Evolutionary conservation across 2,113 vertebrate genomes (phyloP), one percentile per base, ranked within the genome.

Genomic region (Pelecanus crispus): DNA sequence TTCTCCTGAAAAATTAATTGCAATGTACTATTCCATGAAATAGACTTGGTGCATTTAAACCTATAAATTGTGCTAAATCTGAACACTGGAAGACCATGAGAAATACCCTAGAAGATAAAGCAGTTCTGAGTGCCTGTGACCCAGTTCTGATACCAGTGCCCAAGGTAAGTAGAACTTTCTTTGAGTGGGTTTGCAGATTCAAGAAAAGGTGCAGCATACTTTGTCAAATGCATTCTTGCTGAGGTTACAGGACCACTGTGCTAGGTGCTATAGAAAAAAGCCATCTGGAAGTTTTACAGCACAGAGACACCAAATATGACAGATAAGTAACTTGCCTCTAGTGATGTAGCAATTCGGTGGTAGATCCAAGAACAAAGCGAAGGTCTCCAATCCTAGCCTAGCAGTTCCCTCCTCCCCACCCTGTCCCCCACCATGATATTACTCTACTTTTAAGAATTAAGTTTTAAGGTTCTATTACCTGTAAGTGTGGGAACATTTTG

Each of bases 401-500:
- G 83, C 68, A 92, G 52, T n/a, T 95, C 34, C 72, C 38, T 95
- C 75, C 53, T 95, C 31, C 47, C 44, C 25, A 80, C 34, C 21
- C 20, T 1, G 1, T 53, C 42, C 32, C 28, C 32, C 32, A 61
- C 16, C 18, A 7, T 19, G 65, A 67, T 94, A 96, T 68, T 86
- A 87, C 68, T 81, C 79, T 50, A 80, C 50, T 83, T 94, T 81
- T 68, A 81, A 93, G 95, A 53, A 90, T 81, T 90, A 62, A 50
- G 83, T 83, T 94, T 96, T 70, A 70, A 81, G 83, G 55, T 72
- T 93, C 20, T 84, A 94, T 80, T 97, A 98, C 97, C 97, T 97
- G 96, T 93, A 96, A 97, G 73, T 73, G 89, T 88, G 75, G 95
- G 92, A 98, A 96, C 86, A 97, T 97, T 97, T 96, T 97, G 94